phyloP scores from a whole-genome alignment of 2,797 vertebrate genomes.

The Gymnodraco acuticeps region DNA sequence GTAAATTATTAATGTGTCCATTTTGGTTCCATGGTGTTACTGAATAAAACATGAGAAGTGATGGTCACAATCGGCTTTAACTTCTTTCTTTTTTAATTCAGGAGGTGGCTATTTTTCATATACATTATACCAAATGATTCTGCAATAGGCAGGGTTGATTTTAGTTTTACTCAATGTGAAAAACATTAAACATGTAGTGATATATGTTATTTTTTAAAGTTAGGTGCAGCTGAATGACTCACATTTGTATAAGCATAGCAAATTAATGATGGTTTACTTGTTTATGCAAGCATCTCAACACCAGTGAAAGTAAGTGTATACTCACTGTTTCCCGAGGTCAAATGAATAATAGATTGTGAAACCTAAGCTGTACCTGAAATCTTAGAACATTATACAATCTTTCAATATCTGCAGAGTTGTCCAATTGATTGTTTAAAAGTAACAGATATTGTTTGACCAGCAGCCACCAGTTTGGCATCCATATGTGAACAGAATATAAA shows the following conservation, averaged over 20 bases:
- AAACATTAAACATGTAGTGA: background rate
- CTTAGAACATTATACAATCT: background rate
- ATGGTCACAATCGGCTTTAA: background rate
- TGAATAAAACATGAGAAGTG: conserved; percentile 1
- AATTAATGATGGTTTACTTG: no score
- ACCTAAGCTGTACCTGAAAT: background rate
- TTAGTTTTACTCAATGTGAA: background rate
- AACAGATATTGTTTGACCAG: background rate
- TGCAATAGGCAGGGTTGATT: background rate
- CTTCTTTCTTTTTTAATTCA: background rate
- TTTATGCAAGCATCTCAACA: no score
- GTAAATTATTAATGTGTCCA: background rate
- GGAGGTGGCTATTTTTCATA: background rate
- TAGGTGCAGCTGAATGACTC: no score
- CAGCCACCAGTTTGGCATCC: background rate
- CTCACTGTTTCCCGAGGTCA: no score
- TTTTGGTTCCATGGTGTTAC: background rate
- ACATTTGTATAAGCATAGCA: no score
- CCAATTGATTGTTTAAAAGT: background rate
- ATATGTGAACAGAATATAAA: background rate
- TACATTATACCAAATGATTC: background rate
- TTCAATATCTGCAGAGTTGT: background rate
- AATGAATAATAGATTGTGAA: background rate
- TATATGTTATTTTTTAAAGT: no score
- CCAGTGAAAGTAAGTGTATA: no score